Evolutionary conservation across 2,888 invertebrate genomes (phyloP).

Genomic region (Magallana nippona): DNA sequence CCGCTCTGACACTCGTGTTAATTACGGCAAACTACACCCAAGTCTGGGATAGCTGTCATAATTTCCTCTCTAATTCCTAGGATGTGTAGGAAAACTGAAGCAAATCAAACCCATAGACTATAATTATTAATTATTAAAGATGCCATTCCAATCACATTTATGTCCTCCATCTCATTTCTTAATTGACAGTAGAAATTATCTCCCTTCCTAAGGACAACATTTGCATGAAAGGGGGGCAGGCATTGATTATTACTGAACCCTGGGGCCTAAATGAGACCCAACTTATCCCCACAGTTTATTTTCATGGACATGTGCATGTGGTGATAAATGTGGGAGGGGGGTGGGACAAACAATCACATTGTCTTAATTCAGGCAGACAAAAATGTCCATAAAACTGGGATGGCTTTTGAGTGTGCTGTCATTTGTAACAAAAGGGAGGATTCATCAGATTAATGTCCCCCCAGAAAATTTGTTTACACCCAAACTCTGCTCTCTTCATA

Average conservation of each 20-base stretch:
- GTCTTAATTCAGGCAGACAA: slow-evolving; percentile 21
- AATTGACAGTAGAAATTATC: neutral
- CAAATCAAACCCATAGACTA: slow-evolving; percentile 5
- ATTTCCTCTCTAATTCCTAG: slow-evolving; percentile 11
- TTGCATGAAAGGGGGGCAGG: slow-evolving; percentile 2
- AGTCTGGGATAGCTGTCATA: slow-evolving; percentile 21
- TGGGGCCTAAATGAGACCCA: neutral
- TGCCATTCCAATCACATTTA: slow-evolving; percentile 15
- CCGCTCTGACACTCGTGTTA: neutral
- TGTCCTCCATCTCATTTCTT: slow-evolving; percentile 6
- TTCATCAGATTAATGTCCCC: slow-evolving; percentile 25
- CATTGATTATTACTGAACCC: neutral
- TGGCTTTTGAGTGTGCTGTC: slow-evolving; percentile 12
- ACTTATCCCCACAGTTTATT: neutral
- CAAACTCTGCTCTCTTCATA: slow-evolving; percentile 9
- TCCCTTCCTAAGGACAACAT: neutral
- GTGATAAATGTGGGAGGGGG: slow-evolving; percentile 34
- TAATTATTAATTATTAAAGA: slow-evolving; percentile 27
- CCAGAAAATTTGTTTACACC: slow-evolving; percentile 6
- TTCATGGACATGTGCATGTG: slow-evolving; percentile 24
- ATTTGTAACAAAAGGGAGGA: slow-evolving; percentile 10
- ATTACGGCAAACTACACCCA: neutral
- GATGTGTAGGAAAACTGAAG: neutral
- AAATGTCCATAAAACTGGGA: neutral
- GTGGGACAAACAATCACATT: slow-evolving; percentile 8